A percentile compares a stretch with the other conserved stretches of the same genome.
phyloP scores from a whole-genome alignment of 2,113 vertebrate genomes.

The Forbesichthys agassizii region DNA sequence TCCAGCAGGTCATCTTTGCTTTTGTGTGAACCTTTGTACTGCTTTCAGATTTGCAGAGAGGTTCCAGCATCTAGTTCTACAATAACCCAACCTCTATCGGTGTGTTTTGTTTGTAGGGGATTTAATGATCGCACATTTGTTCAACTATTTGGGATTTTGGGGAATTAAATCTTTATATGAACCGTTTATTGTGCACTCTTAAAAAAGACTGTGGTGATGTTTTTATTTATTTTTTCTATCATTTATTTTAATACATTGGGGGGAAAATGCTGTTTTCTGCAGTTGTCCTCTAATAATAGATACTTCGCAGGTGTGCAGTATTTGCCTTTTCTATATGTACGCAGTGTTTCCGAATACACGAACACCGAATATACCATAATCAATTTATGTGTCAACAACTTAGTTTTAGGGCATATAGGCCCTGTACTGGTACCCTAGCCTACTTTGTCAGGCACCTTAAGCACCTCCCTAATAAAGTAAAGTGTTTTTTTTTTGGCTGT shows the following conservation, averaged over 20 bases:
- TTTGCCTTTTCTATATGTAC: too few relatives aligned
- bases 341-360: neutral
- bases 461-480: too few relatives aligned
- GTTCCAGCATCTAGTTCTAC: neutral
- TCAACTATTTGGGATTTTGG: neutral
- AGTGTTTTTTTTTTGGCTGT: neutral
- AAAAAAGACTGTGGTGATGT: neutral
- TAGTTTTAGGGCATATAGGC: too few relatives aligned
- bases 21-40: conserved; percentile 26
- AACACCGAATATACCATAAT: too few relatives aligned
- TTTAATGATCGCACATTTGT: neutral
- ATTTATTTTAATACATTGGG: neutral
- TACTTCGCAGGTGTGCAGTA: neutral
- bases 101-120: conserved; percentile 10
- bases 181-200: neutral
- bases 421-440: too few relatives aligned
- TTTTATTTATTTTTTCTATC: neutral
- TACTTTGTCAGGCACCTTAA: too few relatives aligned
- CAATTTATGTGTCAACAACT: neutral
- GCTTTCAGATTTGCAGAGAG: conserved; percentile 13
- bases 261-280: neutral
- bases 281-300: neutral
- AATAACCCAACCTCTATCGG: conserved; percentile 9
- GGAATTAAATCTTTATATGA: neutral
- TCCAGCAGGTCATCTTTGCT: conserved; percentile 47